Evolutionary conservation across 2,113 vertebrate genomes (phyloP).

Genomic region (Plotosus lineatus): DNA sequence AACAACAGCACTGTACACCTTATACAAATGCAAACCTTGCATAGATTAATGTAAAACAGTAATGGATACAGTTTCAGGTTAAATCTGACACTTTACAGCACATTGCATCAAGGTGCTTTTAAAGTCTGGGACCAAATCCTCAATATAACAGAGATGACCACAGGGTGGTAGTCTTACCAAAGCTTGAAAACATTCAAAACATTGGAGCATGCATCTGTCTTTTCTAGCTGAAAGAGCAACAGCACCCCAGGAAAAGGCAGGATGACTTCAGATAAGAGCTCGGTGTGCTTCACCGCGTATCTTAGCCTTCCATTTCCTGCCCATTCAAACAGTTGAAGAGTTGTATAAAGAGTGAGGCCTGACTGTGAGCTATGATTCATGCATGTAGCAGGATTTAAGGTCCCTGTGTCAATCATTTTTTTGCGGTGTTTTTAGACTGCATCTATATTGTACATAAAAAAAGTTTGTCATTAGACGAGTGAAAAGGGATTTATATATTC

Average conservation of each 20-base stretch:
- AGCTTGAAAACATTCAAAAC: background rate
- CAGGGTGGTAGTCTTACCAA: constrained; percentile 67
- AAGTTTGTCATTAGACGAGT: too few species aligned
- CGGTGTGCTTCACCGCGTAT: constrained; percentile 29
- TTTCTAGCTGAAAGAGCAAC: background rate
- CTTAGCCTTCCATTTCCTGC: constrained; percentile 26
- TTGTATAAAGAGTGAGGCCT: background rate
- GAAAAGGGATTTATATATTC: too few species aligned
- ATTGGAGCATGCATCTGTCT: background rate
- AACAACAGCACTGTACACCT: background rate
- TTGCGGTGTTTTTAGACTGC: too few species aligned
- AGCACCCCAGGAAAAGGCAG: background rate
- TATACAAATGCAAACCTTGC: background rate
- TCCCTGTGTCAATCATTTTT: too few species aligned
- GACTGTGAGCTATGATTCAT: background rate
- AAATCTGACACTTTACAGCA: background rate
- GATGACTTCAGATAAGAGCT: constrained; percentile 32
- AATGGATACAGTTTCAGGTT: background rate
- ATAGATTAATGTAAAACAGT: background rate
- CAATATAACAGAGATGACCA: constrained; percentile 11
- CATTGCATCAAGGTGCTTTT: background rate
- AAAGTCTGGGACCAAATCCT: background rate
- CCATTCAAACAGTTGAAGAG: constrained; percentile 14
- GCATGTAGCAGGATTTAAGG: constrained; percentile 31
- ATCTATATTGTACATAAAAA: too few species aligned